Evolutionary conservation across 2,888 invertebrate genomes (phyloP).

Genomic region (Laspeyria flexula): DNA sequence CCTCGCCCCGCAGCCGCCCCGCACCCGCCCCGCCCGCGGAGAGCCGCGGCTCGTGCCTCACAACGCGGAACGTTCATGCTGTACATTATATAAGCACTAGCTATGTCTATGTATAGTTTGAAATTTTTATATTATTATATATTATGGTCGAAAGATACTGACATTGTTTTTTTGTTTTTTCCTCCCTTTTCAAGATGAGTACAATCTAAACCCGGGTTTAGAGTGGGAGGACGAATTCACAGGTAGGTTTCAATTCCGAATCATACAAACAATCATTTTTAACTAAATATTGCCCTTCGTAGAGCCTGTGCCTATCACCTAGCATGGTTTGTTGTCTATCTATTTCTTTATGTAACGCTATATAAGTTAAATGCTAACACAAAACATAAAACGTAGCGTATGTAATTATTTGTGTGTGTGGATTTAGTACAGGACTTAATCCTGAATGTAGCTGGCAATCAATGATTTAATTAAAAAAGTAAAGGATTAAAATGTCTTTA

Average conservation of each 20-base stretch:
- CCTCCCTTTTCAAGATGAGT: constrained; percentile 96
- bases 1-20: constrained; percentile 5
- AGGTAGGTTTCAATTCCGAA: constrained; percentile 94
- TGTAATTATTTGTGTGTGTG: constrained; percentile 41
- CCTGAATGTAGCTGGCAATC: constrained; percentile 12
- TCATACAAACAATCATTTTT: constrained; percentile 76
- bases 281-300: constrained; percentile 78
- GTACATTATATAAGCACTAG: constrained; percentile 78
- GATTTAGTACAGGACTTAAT: constrained; percentile 52
- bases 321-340: constrained; percentile 80
- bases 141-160: constrained; percentile 83
- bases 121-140: constrained; percentile 60
- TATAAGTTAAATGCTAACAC: constrained; percentile 72
- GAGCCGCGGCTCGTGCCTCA: constrained; percentile 24
- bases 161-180: constrained; percentile 84
- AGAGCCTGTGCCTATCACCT: constrained; percentile 83
- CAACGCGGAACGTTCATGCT: constrained; percentile 72
- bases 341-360: constrained; percentile 62
- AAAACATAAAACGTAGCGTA: constrained; percentile 61
- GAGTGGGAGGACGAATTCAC: constrained; percentile 99
- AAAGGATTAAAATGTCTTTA: too few species aligned
- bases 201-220: constrained; percentile 99
- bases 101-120: constrained; percentile 79
- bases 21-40: not conserved
- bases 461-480: constrained; percentile 3